These are phyloP conservation scores for Manduca sexta DNA, from an alignment of 1,140 invertebrate genomes.

Conservation along the genomic window DNA sequence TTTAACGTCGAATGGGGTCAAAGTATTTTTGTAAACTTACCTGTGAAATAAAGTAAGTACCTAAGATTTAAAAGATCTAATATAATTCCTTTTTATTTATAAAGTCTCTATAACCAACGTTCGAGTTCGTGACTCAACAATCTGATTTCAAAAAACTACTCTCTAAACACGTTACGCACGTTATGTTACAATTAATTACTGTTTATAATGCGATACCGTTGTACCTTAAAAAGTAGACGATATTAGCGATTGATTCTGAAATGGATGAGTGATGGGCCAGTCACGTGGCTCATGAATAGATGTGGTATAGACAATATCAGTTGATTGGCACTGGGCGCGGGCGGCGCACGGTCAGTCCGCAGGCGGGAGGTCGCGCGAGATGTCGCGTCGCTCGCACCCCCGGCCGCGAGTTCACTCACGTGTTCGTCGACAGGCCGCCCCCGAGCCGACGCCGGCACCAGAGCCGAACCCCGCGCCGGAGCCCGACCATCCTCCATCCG, in stretches of 20 bases:
- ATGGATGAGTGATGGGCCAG: background rate
- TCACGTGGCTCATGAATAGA: constrained; percentile 50
- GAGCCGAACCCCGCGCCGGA: constrained; percentile 39
- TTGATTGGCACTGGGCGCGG: constrained; percentile 43
- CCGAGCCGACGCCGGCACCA: constrained; percentile 51
- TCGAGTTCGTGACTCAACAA: background rate
- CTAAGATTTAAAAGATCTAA: too few species aligned
- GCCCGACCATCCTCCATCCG: constrained; percentile 54
- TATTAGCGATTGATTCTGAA: background rate
- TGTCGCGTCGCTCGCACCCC: constrained; percentile 57
- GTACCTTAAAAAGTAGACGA: too few species aligned
- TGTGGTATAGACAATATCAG: constrained; percentile 40
- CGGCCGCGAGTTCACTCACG: constrained; percentile 43
- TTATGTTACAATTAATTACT: constrained; percentile 11
- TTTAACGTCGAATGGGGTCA: too few species aligned
- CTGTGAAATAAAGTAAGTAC: too few species aligned
- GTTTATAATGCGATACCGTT: too few species aligned
- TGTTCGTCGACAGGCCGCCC: constrained; percentile 51
- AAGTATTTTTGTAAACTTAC: too few species aligned
- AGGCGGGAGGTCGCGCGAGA: constrained; percentile 40
- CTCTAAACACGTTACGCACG: background rate
- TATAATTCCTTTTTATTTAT: too few species aligned
- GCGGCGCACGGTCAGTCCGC: constrained; percentile 42
- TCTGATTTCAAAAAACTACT: background rate
- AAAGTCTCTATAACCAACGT: background rate